Percentiles rank a stretch among this genome's conserved stretches.
Conservation (phyloP, 2,113 vertebrate genomes). For the Sinosuthora webbiana region DNA sequence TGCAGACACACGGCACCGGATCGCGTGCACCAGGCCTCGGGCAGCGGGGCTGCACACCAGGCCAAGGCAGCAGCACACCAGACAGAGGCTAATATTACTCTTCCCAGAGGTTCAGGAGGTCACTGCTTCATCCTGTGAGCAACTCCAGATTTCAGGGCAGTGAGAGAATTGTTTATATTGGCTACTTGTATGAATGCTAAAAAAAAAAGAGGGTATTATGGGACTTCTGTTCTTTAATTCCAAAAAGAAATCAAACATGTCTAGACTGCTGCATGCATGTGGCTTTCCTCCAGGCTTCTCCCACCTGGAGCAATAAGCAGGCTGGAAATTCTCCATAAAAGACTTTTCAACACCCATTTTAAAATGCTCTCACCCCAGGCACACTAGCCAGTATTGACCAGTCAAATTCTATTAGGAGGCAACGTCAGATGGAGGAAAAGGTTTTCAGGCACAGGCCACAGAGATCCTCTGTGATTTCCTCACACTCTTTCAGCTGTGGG, state of each 20-base stretch:
- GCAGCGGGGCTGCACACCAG: neutral
- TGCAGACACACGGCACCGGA: fast-evolving
- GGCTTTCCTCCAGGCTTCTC: slow-evolving; percentile 64
- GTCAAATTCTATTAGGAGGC: neutral
- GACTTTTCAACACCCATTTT: slow-evolving; percentile 39
- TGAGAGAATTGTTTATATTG: slow-evolving; percentile 71
- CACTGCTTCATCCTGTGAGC: slow-evolving; percentile 46
- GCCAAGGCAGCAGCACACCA: slow-evolving; percentile 42
- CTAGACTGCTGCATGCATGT: slow-evolving; percentile 53
- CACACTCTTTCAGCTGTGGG: neutral
- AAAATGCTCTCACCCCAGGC: neutral
- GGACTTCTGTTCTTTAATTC: slow-evolving; percentile 61
- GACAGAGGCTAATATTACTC: slow-evolving; percentile 25
- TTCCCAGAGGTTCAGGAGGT: slow-evolving; percentile 56
- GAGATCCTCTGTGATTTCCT: neutral
- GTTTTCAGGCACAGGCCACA: neutral
- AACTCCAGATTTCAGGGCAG: slow-evolving; percentile 54
- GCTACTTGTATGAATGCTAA: slow-evolving; percentile 28
- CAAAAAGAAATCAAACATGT: slow-evolving; percentile 59
- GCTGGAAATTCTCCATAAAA: slow-evolving; percentile 46
- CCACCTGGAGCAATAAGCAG: slow-evolving; percentile 58
- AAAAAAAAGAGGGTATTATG: slow-evolving; percentile 22
- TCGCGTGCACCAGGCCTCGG: fast-evolving
- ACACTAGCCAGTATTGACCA: neutral
- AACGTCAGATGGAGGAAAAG: neutral